Conservation (phyloP, 53 echinoderm and acorn worm genomes). For the Stichopus horrens region DNA sequence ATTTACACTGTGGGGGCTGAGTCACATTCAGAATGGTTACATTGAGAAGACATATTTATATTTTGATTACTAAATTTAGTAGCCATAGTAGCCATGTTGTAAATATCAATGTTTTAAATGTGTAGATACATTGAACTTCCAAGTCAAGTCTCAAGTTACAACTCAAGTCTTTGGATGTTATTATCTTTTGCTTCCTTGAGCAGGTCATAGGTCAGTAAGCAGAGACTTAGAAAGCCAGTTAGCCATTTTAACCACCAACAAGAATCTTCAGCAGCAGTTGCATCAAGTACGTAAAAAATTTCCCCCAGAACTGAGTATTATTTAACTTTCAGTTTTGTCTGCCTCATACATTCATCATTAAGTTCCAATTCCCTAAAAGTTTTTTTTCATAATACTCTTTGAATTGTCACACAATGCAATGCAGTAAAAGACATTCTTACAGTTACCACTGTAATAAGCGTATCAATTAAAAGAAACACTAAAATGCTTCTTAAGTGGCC, state of each 20-base stretch:
- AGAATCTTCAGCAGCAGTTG: conserved; percentile 74
- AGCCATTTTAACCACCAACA: conserved; percentile 77
- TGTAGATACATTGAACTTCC: neutral
- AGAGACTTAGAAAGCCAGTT: conserved; percentile 91
- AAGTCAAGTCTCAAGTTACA: neutral
- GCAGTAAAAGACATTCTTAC: too few species aligned
- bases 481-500: too few species aligned
- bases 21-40: too few species aligned
- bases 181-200: neutral
- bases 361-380: neutral
- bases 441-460: too few species aligned
- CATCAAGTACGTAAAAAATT: conserved; percentile 55
- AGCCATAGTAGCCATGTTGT: too few species aligned
- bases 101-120: neutral
- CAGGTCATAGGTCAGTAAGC: conserved; percentile 97
- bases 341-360: neutral
- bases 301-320: neutral
- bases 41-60: neutral
- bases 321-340: neutral
- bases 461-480: too few species aligned
- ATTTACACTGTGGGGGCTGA: too few species aligned
- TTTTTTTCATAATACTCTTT: too few species aligned
- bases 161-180: neutral
- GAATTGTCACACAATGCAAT: too few species aligned
- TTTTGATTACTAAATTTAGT: too few species aligned